Evolutionary conservation across 1,140 invertebrate genomes (phyloP).

Genomic region (Atta colombica): DNA sequence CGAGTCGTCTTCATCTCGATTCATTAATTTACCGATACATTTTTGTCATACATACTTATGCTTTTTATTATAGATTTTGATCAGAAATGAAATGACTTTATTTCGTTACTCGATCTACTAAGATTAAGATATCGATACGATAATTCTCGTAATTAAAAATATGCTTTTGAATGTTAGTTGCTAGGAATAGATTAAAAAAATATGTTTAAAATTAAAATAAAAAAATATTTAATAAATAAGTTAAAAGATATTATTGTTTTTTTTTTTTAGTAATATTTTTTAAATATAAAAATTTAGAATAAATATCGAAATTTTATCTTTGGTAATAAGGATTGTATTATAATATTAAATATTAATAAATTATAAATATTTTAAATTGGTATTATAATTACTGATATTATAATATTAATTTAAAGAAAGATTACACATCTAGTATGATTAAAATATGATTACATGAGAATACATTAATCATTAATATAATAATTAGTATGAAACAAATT

Average conservation of each 20-base stretch:
- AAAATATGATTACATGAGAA: no score
- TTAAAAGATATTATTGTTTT: not conserved
- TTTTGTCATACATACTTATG: not conserved
- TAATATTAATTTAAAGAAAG: no score
- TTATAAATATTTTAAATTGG: no score
- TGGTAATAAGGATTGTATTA: not conserved
- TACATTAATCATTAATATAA: no score
- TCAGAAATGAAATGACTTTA: not conserved
- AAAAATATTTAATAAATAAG: not conserved
- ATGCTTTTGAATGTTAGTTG: not conserved
- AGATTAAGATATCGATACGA: not conserved
- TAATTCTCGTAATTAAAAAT: conserved; percentile 3
- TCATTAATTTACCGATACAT: not conserved
- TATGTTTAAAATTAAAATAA: not conserved
- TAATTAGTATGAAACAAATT: no score
- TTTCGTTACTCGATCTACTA: not conserved
- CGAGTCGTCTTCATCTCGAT: not conserved
- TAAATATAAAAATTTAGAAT: not conserved
- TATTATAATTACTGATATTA: no score
- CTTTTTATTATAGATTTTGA: not conserved
- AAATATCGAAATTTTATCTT: not conserved
- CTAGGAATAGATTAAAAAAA: not conserved
- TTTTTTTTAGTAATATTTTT: not conserved
- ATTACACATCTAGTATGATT: no score
- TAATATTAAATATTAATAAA: no score